Evolutionary conservation across 2,888 invertebrate species (phyloP), one percentile per base, ranked within the genome.

Genomic region (Acleris literana): DNA sequence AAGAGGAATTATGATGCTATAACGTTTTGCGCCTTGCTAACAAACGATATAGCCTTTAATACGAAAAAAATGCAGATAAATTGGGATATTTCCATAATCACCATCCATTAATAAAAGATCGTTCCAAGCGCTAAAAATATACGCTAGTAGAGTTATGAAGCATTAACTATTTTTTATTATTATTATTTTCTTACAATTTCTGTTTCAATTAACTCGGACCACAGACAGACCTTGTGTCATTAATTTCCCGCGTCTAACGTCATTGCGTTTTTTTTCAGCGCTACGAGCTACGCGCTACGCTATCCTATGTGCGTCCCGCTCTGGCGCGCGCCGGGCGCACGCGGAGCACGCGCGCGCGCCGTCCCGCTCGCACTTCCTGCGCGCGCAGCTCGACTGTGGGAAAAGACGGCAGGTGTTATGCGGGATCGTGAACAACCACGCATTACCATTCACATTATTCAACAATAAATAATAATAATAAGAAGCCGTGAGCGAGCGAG

Each of bases 351-450:
- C 61, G 70, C 70, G 65, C 71, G 54, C 57, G 65, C 68, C 70
- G 76, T 88, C 89, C 78, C 87, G 76, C 84, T 86, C 85, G 80
- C 84, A 82, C 89, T 88, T 88, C 89, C 87, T 90, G 88, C 88
- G 86, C 88, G 86, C 86, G 88, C 76, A 81, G 84, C 85, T 79
- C 84, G 90, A 93, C 87, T 93, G 93, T 93, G 93, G 93, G 93
- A 93, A 93, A 93, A 92, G 85, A 89, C 90, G 93, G 93, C 93
- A 93, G 93, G 93, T 93, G 94, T 88, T 92, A 90, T 90, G 93
- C 92, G 91, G 88, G 91, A 92, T 93, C 93, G 93, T 92, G 93
- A 92, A 92, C 92, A 90, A 89, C 91, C 90, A 92, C 86, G 92
- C 91, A 92, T 92, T 92, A 92, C 92, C 91, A 92, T 92, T 92